Percentiles rank a stretch among this genome's conserved stretches.
phyloP scores from a whole-genome alignment of 1,140 invertebrate genomes.

The Conus betulinus region DNA sequence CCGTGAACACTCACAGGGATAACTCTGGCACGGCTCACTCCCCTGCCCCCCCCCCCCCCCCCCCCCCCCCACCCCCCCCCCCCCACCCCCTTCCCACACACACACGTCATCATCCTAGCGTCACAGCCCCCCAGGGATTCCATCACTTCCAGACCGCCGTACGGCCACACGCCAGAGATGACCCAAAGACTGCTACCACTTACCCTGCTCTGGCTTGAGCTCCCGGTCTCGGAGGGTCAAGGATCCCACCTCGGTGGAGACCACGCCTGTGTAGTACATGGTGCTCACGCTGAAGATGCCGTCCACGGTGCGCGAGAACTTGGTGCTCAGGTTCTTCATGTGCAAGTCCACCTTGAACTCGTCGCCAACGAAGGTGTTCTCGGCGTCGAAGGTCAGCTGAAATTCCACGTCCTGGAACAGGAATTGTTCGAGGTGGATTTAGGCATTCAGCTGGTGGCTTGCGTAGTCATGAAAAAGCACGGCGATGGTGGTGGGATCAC shows the following conservation, averaged over 20 bases:
- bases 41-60: too few species aligned
- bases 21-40: too few species aligned
- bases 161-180: too few species aligned
- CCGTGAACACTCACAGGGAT: too few species aligned
- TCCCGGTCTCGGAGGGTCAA: background rate
- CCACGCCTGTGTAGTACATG: slow-evolving; percentile 8
- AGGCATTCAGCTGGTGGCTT: too few species aligned
- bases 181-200: background rate
- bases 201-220: background rate
- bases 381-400: background rate
- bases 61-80: too few species aligned
- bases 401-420: background rate
- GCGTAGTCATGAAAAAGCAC: too few species aligned
- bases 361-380: background rate
- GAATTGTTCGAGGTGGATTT: background rate
- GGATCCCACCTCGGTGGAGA: background rate
- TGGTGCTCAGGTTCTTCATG: background rate
- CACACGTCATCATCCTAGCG: too few species aligned
- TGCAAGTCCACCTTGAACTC: background rate
- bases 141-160: too few species aligned
- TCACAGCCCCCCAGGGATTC: too few species aligned
- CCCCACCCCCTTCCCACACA: too few species aligned
- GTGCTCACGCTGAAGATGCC: background rate
- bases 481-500: too few species aligned
- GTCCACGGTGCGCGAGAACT: background rate